Conservation (phyloP, 2,113 vertebrate species). For the Ursus arctos region DNA sequence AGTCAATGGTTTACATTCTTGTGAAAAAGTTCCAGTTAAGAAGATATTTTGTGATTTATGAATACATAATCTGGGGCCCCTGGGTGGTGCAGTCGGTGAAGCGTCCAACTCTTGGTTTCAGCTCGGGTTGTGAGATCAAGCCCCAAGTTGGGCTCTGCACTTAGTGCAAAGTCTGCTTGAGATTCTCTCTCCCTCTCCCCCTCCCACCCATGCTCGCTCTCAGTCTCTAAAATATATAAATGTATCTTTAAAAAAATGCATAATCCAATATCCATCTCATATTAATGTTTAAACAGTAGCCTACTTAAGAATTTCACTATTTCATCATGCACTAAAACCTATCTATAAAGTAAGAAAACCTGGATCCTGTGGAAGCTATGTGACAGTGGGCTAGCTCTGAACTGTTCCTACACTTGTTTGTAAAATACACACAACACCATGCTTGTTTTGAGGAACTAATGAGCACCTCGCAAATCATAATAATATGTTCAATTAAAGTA, state of each 20-base stretch:
- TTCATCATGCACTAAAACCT: neutral
- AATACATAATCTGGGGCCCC: neutral
- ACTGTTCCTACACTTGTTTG: neutral
- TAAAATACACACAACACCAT: neutral
- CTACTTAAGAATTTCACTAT: conserved; percentile 19
- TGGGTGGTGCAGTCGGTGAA: neutral
- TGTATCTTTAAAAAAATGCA: neutral
- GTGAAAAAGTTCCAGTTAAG: neutral
- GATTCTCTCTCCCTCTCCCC: neutral
- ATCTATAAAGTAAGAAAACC: neutral
- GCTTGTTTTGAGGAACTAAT: neutral
- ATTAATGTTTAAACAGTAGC: neutral
- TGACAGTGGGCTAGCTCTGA: neutral
- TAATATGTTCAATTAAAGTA: neutral
- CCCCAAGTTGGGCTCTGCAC: neutral
- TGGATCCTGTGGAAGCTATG: neutral
- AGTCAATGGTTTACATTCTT: neutral
- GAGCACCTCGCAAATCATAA: conserved; percentile 22
- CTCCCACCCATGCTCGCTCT: neutral
- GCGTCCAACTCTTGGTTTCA: neutral
- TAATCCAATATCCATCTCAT: neutral
- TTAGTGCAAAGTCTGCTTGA: neutral
- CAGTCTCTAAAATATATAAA: neutral
- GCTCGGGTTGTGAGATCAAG: neutral
- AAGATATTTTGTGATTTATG: neutral